Percentiles rank a stretch among this genome's conserved stretches.
Evolutionary conservation across 2,888 invertebrate species (phyloP).

Genomic region (Coenonympha arcania): DNA sequence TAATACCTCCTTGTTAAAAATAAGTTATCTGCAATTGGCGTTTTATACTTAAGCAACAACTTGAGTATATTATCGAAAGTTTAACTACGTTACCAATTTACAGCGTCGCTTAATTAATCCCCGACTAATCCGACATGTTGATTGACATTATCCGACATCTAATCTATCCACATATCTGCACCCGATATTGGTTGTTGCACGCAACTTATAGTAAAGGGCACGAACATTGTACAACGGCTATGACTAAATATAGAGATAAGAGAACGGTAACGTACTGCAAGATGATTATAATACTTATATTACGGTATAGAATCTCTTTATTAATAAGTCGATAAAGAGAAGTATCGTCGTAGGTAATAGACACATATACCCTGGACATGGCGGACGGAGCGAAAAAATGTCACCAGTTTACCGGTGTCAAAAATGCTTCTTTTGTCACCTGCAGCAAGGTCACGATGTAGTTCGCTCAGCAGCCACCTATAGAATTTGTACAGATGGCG

Average conservation of each 20-base stretch:
- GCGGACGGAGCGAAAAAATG: too few species aligned
- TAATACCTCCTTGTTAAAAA: not conserved
- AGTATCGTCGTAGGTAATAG: too few species aligned
- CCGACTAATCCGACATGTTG: constrained; percentile 49
- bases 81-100: constrained; percentile 15
- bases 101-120: constrained; percentile 23
- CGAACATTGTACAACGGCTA: not conserved
- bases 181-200: constrained; percentile 18
- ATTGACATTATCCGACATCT: constrained; percentile 53
- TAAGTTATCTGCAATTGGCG: not conserved
- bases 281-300: too few species aligned
- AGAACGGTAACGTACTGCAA: too few species aligned
- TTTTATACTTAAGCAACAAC: constrained; percentile 2
- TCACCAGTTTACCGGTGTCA: too few species aligned
- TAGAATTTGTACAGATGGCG: too few species aligned
- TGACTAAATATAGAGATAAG: not conserved
- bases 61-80: constrained; percentile 7
- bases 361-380: too few species aligned
- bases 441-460: too few species aligned
- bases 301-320: too few species aligned
- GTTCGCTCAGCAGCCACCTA: too few species aligned
- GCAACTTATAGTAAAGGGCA: not conserved
- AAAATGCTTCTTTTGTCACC: too few species aligned
- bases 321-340: too few species aligned
- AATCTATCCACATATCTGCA: constrained; percentile 36